These are phyloP conservation scores for Sakesphorus luctuosus DNA, from an alignment of 2,113 vertebrate species.

Conservation along the genomic window DNA sequence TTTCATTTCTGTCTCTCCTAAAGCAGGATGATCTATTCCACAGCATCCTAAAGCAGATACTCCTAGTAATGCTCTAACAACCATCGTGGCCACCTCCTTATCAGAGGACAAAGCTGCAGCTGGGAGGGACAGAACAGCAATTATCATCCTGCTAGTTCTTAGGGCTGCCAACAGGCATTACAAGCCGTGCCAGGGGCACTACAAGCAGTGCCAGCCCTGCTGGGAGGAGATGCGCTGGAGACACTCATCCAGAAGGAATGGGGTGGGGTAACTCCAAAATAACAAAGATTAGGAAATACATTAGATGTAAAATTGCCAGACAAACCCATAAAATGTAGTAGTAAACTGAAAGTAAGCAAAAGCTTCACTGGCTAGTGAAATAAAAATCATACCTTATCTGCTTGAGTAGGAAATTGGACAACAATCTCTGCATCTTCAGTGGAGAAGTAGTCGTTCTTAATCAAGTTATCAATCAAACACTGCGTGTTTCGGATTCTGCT, in stretches of 20 bases:
- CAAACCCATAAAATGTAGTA: neutral
- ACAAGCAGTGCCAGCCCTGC: neutral
- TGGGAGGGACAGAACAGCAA: neutral
- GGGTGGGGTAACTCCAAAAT: neutral
- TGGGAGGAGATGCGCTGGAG: neutral
- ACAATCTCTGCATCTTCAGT: conserved; percentile 89
- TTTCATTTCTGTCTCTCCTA: neutral
- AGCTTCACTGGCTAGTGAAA: neutral
- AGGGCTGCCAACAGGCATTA: neutral
- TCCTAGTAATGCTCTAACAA: neutral
- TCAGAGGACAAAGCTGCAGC: neutral
- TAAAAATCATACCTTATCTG: conserved; percentile 81
- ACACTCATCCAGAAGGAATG: neutral
- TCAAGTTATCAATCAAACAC: conserved; percentile 91
- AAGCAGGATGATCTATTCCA: neutral
- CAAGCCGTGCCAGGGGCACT: neutral
- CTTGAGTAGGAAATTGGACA: conserved; percentile 79
- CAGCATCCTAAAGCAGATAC: neutral
- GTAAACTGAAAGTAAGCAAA: neutral
- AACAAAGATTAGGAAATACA: neutral
- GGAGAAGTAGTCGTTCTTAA: conserved; percentile 84
- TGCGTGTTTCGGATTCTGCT: conserved; percentile 81
- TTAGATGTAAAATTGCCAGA: neutral
- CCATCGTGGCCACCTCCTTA: neutral
- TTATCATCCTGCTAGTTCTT: neutral